phyloP scores from a whole-genome alignment of 2,888 invertebrate species.

The Linyphia triangularis region DNA sequence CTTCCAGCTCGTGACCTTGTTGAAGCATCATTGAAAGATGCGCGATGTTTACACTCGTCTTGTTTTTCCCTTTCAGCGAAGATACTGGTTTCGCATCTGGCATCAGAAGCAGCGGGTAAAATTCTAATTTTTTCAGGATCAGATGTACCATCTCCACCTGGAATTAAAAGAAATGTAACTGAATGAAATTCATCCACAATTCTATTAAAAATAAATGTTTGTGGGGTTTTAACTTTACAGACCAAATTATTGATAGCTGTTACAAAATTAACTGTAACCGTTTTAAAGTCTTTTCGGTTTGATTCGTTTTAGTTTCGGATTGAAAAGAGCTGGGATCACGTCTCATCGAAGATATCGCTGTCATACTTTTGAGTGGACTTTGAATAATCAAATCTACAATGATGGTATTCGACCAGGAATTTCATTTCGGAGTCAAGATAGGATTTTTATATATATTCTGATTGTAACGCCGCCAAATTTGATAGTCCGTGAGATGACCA shows the following conservation, averaged over 20 bases:
- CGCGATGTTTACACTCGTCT: conserved; percentile 1
- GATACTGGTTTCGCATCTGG: conserved; percentile 20
- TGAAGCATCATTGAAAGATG: conserved; percentile 15
- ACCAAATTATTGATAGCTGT: too few relatives aligned
- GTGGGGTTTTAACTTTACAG: too few relatives aligned
- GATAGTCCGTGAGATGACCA: too few relatives aligned
- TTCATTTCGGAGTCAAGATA: too few relatives aligned
- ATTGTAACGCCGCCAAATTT: too few relatives aligned
- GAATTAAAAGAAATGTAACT: neutral
- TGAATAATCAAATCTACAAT: too few relatives aligned
- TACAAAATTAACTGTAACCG: neutral
- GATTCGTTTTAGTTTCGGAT: neutral
- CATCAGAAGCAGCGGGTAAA: conserved; percentile 16
- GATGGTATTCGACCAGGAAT: too few relatives aligned
- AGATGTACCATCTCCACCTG: conserved; percentile 34
- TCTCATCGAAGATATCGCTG: too few relatives aligned
- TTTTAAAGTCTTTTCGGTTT: neutral
- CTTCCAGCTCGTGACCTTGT: conserved; percentile 1
- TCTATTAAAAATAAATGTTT: too few relatives aligned
- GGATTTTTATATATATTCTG: too few relatives aligned
- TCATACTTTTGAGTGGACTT: too few relatives aligned
- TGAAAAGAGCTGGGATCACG: too few relatives aligned
- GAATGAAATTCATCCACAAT: neutral
- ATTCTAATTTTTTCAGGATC: conserved; percentile 62
- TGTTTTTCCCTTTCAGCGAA: neutral